Conservation (phyloP, 2,113 vertebrate genomes). For the Cyphomyrus discorhynchus region DNA sequence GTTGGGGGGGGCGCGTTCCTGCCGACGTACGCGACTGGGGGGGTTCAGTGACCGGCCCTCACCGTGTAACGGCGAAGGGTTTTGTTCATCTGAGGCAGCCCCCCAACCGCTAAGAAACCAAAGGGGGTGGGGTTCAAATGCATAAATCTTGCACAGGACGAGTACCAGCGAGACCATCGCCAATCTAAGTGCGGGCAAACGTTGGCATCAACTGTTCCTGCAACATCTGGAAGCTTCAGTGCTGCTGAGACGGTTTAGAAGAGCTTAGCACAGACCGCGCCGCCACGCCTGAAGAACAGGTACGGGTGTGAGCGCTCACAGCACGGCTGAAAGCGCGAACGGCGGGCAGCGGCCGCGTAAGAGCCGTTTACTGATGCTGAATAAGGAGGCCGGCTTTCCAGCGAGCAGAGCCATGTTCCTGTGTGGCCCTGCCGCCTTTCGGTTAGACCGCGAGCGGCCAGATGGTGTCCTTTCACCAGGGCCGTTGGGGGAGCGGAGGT, state of each 20-base stretch:
- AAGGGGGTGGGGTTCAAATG: not conserved
- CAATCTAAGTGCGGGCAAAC: not conserved
- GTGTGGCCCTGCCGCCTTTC: slow-evolving; percentile 41
- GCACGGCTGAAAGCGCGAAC: not conserved
- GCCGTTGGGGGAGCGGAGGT: slow-evolving; percentile 63
- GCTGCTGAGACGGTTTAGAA: not conserved
- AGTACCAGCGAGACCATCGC: not conserved
- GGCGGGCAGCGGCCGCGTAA: not conserved
- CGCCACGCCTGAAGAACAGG: not conserved
- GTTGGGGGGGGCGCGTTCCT: not conserved
- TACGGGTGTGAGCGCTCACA: not conserved
- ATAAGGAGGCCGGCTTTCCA: not conserved
- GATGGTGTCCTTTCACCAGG: slow-evolving; percentile 81
- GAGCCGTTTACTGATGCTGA: not conserved
- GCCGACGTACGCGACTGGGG: not conserved
- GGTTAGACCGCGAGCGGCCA: slow-evolving; percentile 73
- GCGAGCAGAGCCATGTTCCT: slow-evolving; percentile 10
- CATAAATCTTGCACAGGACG: not conserved
- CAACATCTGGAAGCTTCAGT: not conserved
- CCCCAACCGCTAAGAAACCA: not conserved
- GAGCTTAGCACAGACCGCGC: not conserved
- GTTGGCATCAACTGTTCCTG: not conserved
- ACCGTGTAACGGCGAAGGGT: not conserved
- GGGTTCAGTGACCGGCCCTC: not conserved
- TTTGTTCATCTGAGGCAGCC: not conserved